These are phyloP conservation scores for Agrotis clavis DNA, from an alignment of 2,888 invertebrate genomes.

Conservation along the genomic window DNA sequence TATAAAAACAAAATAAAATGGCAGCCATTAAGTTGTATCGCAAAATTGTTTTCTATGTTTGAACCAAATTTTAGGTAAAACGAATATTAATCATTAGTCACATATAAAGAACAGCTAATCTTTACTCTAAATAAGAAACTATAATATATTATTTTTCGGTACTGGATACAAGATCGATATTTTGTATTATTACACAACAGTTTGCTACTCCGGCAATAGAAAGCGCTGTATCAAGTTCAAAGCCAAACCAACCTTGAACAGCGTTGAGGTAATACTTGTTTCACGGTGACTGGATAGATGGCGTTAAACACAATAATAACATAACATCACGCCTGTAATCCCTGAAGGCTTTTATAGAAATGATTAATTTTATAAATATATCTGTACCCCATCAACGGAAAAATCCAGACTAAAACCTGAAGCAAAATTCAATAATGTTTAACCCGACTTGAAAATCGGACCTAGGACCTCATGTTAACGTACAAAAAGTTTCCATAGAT, in stretches of 20 bases:
- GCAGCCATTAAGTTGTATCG: background rate
- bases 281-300: conserved; percentile 72
- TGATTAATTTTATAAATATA: too few species aligned
- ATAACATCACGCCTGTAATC: background rate
- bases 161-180: background rate
- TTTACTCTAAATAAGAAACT: background rate
- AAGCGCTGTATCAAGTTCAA: conserved; percentile 77
- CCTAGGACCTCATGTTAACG: too few species aligned
- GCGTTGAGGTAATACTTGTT: conserved; percentile 62
- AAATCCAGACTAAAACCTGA: too few species aligned
- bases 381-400: too few species aligned
- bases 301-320: conserved; percentile 57
- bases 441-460: too few species aligned
- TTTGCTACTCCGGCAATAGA: conserved; percentile 64
- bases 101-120: conserved; percentile 4
- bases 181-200: background rate
- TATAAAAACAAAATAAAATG: background rate
- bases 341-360: too few species aligned
- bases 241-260: conserved; percentile 50
- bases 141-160: too few species aligned
- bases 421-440: too few species aligned
- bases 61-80: background rate
- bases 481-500: too few species aligned
- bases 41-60: background rate
- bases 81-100: background rate